A percentile compares a stretch with the other conserved stretches of the same genome.
Evolutionary conservation across 37 sponge, comb jelly and placozoan species (phyloP).

Genomic region (Ianthella basta): DNA sequence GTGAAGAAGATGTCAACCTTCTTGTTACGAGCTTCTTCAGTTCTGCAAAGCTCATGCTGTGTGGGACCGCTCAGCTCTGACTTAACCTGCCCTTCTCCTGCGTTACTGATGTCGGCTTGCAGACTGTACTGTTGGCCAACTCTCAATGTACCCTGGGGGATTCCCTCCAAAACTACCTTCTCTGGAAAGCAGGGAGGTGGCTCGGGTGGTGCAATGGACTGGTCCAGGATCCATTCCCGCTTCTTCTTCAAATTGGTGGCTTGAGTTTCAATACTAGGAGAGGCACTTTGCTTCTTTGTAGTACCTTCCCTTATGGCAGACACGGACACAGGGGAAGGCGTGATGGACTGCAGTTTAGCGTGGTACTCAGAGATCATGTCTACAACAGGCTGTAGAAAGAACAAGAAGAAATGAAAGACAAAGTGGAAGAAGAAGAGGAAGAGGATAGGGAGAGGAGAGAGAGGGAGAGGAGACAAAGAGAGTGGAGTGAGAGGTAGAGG

Average conservation of each 20-base stretch:
- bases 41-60: not conserved
- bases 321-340: slow-evolving; percentile 7
- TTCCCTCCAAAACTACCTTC: not conserved
- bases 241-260: slow-evolving; percentile 25
- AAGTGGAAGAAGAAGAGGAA: too few species aligned
- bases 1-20: slow-evolving; percentile 44
- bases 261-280: not conserved
- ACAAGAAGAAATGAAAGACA: not conserved
- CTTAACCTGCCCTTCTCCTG: slow-evolving; percentile 68
- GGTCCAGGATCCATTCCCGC: slow-evolving; percentile 53
- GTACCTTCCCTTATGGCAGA: not conserved
- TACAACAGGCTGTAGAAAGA: not conserved
- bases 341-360: not conserved
- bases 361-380: not conserved
- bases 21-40: not conserved
- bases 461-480: too few species aligned
- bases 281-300: not conserved
- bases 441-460: too few species aligned
- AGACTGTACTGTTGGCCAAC: slow-evolving; percentile 52
- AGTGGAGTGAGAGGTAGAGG: too few species aligned
- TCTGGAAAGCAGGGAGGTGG: slow-evolving; percentile 3
- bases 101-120: slow-evolving; percentile 42
- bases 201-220: slow-evolving; percentile 8
- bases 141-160: slow-evolving; percentile 38
- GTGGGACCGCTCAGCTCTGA: slow-evolving; percentile 40